Evolutionary conservation across 2,113 vertebrate species (phyloP), one percentile per base, ranked within the genome.

Genomic region (Leucosticte australis): DNA sequence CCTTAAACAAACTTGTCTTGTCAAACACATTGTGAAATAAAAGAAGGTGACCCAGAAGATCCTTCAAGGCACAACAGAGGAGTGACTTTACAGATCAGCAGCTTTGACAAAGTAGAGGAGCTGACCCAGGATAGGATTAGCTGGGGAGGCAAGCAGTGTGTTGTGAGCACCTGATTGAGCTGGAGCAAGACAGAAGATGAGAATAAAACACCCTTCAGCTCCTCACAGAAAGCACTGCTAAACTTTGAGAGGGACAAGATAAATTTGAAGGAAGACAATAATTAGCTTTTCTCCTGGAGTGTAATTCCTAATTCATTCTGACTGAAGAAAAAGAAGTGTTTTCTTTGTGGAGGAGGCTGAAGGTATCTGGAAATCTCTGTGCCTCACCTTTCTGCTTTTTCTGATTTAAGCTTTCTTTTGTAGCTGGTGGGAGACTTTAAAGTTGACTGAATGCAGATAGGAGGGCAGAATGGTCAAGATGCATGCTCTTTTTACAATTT

Each of bases 71-170:
- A 75, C 55, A 79, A 63, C 68, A 87, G 73, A 89, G 83, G 55
- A 93, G 73, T n/a, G 22, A 75, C 91, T 89, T 92, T 52, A 78
- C 80, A 96, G 80, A 94, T 94, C 91, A 94, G 50, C 81, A 87
- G 81, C 46, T 87, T 71, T 84, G 88, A 91, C 52, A 84, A 68
- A 91, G 89, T 8, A 65, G 73, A 87, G 76, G 86, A 94, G 68
- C 73, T 94, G 92, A 92, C 83, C 83, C 83, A 26, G 62, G 89
- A n/a, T 4, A 71, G 83, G 77, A 94, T 91, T 94, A 94, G 89
- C 87, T 87, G 80, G 59, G 30, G 46, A 69, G 56, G n/a, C 19
- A 41, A 64, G 39, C 2, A 0, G 24, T 30, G 39, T 41, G 71
- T 21, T 49, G 55, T 37, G 76, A 96, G 76, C 73, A 81, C 83